These are phyloP conservation scores for Plecturocebus donacophilus DNA, from an alignment of 2,113 vertebrate species.

Conservation along the genomic window DNA sequence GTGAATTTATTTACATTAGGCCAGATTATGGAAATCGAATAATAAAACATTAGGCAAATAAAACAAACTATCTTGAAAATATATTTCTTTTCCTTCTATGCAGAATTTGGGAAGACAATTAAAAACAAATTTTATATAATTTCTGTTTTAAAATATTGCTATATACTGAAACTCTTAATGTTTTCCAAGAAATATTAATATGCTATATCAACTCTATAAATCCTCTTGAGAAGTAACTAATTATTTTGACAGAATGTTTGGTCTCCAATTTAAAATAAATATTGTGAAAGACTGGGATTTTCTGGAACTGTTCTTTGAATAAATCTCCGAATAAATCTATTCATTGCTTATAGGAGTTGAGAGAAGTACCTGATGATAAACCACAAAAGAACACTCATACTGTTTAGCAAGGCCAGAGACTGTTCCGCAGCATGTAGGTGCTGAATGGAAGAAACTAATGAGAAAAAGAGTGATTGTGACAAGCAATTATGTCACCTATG, in stretches of 20 bases:
- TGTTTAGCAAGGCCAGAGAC: conserved; percentile 78
- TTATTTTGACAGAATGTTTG: conserved; percentile 71
- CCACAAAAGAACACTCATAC: conserved; percentile 73
- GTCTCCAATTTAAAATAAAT: conserved; percentile 66
- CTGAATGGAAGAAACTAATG: conserved; percentile 87
- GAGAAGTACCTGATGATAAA: neutral
- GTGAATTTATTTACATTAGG: conserved; percentile 67
- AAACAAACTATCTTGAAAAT: conserved; percentile 52
- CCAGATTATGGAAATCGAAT: conserved; percentile 64
- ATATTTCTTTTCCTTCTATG: conserved; percentile 44
- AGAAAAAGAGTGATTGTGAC: conserved; percentile 93
- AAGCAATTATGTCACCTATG: conserved; percentile 93
- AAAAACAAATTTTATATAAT: conserved; percentile 59
- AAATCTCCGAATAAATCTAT: conserved; percentile 63
- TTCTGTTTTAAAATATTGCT: neutral
- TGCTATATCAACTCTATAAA: conserved; percentile 29
- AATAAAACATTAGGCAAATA: conserved; percentile 58
- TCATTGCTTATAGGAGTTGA: conserved; percentile 48
- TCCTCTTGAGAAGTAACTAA: conserved; percentile 69
- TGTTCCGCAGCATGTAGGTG: conserved; percentile 78
- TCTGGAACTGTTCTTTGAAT: conserved; percentile 60
- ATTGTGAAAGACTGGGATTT: neutral
- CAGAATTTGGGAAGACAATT: conserved; percentile 60
- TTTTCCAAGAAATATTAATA: conserved; percentile 55
- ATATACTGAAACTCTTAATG: conserved; percentile 46